Base-by-base conservation (phyloP, 1,140 invertebrate genomes). In the Elysia chlorotica region DNA sequence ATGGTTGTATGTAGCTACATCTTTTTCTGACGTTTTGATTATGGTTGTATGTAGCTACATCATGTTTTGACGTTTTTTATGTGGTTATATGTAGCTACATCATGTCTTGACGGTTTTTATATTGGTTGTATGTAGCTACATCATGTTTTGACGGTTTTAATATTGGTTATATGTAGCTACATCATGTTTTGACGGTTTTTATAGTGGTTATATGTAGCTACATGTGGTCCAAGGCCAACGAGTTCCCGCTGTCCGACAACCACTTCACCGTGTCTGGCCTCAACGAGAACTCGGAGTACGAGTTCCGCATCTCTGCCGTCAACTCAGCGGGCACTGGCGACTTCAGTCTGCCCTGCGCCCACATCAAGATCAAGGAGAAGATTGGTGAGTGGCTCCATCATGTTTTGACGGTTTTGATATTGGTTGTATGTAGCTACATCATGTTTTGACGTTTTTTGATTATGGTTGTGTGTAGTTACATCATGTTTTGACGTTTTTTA, bases 201-300 rank as follows among this genome's bases (percentile, higher is more conserved):
- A 48, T 48, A 48, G 10, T 48, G 10, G n/a, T 48, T 48, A 14
- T 48, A 14, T 48, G 41, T 48, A 48, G 10, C n/a, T 48, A 48
- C n/a, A 14, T 48, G n/a, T 99, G 97, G 97, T 95, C 78, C 59
- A 84, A 81, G 70, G 82, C 80, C 14, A 86, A 78, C 67, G 82
- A 86, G 31, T 83, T 78, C 59, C 82, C 79, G 23, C 59, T 83
- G 3, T 65, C 77, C 21, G 85, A 84, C 62, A 79, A 79, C 36
- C 77, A 74, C 37, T 85, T 77, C 67, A 83, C 91, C 79, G 92
- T 96, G 2, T 93, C 96, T 85, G 94, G 94, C 83, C 88, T 99
- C 65, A 87, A 92, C 0, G 92, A 94, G 71, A 94, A 94, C 1
- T 92, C 93, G 77, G 96, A 98, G 85, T 99, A 98, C 83, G 97